These are phyloP conservation scores for Rhynchonema sp. DNA, from an alignment of 2,888 invertebrate genomes.

Conservation along the genomic window DNA sequence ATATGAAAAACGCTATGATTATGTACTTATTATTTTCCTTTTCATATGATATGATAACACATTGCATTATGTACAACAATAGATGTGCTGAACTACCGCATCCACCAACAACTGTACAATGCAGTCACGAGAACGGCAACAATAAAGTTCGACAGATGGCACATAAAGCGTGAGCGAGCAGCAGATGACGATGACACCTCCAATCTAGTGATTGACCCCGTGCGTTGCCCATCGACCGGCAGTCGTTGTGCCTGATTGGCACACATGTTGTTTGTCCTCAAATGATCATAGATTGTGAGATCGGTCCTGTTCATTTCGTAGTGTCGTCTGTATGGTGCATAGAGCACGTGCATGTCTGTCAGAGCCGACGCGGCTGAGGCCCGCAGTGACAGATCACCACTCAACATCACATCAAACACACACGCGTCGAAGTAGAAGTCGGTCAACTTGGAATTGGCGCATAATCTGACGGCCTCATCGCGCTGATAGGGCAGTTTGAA, in stretches of 20 bases:
- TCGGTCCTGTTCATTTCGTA: slow-evolving; percentile 7
- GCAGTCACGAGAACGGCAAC: too few species aligned
- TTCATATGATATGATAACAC: too few species aligned
- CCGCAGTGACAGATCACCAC: slow-evolving; percentile 17
- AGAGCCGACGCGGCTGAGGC: slow-evolving; percentile 11
- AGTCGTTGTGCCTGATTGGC: background rate
- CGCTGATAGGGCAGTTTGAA: background rate
- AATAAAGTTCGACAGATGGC: too few species aligned
- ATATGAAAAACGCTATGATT: too few species aligned
- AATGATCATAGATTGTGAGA: slow-evolving; percentile 4
- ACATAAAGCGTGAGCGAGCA: too few species aligned
- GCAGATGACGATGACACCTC: too few species aligned
- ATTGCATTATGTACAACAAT: too few species aligned
- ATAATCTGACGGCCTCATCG: slow-evolving; percentile 14
- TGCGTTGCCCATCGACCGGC: too few species aligned
- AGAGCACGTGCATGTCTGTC: slow-evolving; percentile 11
- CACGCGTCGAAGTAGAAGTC: slow-evolving; percentile 41
- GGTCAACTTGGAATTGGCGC: slow-evolving; percentile 30
- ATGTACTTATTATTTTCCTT: too few species aligned
- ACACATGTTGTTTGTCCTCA: background rate
- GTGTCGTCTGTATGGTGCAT: slow-evolving; percentile 8
- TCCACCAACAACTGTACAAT: too few species aligned
- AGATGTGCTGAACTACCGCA: too few species aligned
- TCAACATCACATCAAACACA: slow-evolving; percentile 40
- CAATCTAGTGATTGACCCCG: too few species aligned